Percentiles rank a stretch among this genome's conserved stretches.
Conservation (phyloP, 92 coral and sea anemone genomes). For the Zoanthus sansibaricus region DNA sequence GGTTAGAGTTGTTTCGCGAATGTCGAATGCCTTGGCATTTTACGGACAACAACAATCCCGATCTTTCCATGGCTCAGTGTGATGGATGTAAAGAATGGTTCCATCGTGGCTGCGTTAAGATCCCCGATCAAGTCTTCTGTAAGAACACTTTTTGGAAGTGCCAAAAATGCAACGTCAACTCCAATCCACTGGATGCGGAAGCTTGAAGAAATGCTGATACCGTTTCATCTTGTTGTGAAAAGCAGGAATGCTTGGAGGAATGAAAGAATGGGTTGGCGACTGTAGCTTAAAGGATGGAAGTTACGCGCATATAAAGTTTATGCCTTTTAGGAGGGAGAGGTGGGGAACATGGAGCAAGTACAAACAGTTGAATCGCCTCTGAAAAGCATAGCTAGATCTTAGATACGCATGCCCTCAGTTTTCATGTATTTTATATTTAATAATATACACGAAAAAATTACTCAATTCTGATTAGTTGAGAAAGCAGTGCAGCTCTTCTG, state of each 20-base stretch:
- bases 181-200: neutral
- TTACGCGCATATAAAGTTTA: neutral
- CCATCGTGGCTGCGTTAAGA: conserved; percentile 14
- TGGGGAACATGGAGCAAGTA: neutral
- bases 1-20: neutral
- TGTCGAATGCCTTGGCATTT: conserved; percentile 33
- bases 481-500: no score
- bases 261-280: neutral
- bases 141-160: conserved; percentile 1
- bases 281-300: neutral
- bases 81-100: conserved; percentile 11
- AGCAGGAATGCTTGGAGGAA: neutral
- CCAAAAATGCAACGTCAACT: neutral
- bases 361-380: neutral
- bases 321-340: neutral
- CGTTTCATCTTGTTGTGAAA: neutral
- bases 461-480: neutral
- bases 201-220: neutral
- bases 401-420: neutral
- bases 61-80: conserved; percentile 13
- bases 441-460: no score
- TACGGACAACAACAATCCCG: neutral
- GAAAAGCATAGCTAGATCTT: neutral
- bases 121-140: neutral
- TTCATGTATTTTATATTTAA: neutral